Base-by-base conservation (phyloP, 2,113 vertebrate genomes). In the Onychostruthus taczanowskii region DNA sequence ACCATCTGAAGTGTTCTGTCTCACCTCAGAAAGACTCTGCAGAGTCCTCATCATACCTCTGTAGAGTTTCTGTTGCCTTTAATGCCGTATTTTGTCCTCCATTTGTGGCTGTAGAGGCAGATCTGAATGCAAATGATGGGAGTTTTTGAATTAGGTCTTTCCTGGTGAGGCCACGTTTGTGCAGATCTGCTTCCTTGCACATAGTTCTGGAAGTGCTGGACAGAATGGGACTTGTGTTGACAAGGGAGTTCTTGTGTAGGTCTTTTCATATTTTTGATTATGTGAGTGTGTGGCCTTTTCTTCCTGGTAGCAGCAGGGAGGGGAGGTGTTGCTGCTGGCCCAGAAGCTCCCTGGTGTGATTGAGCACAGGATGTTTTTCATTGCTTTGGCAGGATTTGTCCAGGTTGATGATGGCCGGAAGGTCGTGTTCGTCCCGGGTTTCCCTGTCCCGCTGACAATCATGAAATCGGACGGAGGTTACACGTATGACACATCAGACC, bases 401-500 rank as follows among this genome's bases (percentile, higher is more conserved):
- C 94, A 99, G 97, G 64, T 99, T 22, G 99, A 99, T 33, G 99
- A 99, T 33, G 99, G 99, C 30, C 97, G 99, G 47, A 99, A 99
- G 96, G 96, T 99, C 7, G 96, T 99, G 43, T 99, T 99, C 55
- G 97, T 98, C 74, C 98, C 98, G 0, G 99, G 98, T 20, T 99
- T 98, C 93, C 95, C 99, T 28, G 70, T 99, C 87, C 99, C 99
- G 0, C 96, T 99, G 96, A 99, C 99, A 1, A 84, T 99, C 80
- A 97, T 98, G 95, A 99, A 99, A 76, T 99, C 99, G 0, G 99
- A 99, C 1, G 99, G 99, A 4, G 99, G 99, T 23, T 99, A 97
- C 96, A 99, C 99, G 0, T 99, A 99, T 4, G 99, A 99, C 97
- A 99, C 99, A 0, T 99, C 99, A 4, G 99, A 99, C 96, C 94